Evolutionary conservation across 2,888 invertebrate genomes (phyloP), one percentile per base, ranked within the genome.

Genomic region (Drosophila phalerata): DNA sequence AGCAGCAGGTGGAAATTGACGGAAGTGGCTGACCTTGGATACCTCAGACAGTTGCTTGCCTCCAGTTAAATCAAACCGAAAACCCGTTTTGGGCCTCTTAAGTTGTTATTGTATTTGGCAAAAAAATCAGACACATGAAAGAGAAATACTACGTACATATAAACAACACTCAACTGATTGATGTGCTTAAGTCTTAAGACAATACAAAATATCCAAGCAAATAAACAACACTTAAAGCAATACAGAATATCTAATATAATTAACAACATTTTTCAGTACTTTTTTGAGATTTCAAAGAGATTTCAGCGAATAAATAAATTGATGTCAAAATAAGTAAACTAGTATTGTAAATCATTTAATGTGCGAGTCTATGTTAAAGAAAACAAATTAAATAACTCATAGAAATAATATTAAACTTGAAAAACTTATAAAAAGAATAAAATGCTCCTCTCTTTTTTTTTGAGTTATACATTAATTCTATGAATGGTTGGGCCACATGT

Each of bases 1-100:
- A 52, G 15, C 53, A 30, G 65, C 65, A 77, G 60, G 49, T 77
- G 81, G 58, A 77, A 77, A 61, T 66, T 47, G 56, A 43, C 72
- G 78, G 51, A 77, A 77, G 64, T 69, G 43, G 81, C 30, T 80
- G 73, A 73, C 81, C 77, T 52, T 81, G 81, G 10, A 34, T 62
- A 38, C 15, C 56, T 42, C 58, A 51, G 64, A 51, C 63, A 57
- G 58, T 60, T 45, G 73, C 19, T 42, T 47, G 62, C 64, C 67
- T 76, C 53, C 60, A 58, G 57, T 40, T 58, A 5, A 61, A 71
- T 57, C 65, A 65, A 25, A n/a, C 8, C 28, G 42, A 51, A 74
- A 76, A 60, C 37, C 15, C 25, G 62, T 73, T 78, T 60, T 47
- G 15, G 40, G 19, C 60, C 34, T 37, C 17, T 5, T 37, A 47